Percentiles rank a stretch among this genome's conserved stretches.
phyloP scores from a whole-genome alignment of 2,797 vertebrate species.

The Sciurus carolinensis region DNA sequence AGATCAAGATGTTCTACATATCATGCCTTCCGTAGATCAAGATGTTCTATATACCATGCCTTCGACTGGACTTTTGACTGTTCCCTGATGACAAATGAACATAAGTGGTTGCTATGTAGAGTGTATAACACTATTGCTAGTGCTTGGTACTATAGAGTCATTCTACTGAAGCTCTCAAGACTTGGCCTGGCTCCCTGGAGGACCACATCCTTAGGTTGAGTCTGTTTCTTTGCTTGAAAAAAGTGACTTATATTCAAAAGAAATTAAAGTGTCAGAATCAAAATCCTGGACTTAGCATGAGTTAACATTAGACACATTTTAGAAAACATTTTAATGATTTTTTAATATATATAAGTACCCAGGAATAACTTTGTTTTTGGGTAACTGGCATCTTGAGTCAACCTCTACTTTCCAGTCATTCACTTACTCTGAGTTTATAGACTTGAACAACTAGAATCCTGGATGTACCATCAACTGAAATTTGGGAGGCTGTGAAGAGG shows the following conservation, averaged over 20 bases:
- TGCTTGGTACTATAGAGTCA: background rate
- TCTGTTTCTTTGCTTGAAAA: constrained; percentile 68
- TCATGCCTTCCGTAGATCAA: constrained; percentile 11
- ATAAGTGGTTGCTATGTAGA: background rate
- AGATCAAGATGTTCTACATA: constrained; percentile 18
- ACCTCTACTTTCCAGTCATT: background rate
- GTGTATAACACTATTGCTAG: constrained; percentile 10
- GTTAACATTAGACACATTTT: constrained; percentile 64
- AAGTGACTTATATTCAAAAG: constrained; percentile 45
- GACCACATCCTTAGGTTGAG: constrained; percentile 28
- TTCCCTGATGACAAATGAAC: constrained; percentile 62
- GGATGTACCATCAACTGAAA: background rate
- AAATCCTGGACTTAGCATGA: constrained; percentile 59
- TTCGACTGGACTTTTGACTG: constrained; percentile 21
- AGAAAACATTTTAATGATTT: constrained; percentile 29
- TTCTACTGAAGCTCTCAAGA: constrained; percentile 4
- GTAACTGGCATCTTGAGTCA: background rate
- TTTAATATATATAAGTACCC: background rate
- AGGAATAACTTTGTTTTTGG: background rate
- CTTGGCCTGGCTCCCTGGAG: constrained; percentile 13
- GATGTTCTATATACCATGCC: background rate
- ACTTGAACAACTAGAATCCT: background rate
- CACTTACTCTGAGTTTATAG: background rate
- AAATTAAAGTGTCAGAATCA: constrained; percentile 73
- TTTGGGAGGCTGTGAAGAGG: background rate